These are phyloP conservation scores for Pelochelys cantorii DNA, from an alignment of 2,797 vertebrate genomes.

Conservation along the genomic window DNA sequence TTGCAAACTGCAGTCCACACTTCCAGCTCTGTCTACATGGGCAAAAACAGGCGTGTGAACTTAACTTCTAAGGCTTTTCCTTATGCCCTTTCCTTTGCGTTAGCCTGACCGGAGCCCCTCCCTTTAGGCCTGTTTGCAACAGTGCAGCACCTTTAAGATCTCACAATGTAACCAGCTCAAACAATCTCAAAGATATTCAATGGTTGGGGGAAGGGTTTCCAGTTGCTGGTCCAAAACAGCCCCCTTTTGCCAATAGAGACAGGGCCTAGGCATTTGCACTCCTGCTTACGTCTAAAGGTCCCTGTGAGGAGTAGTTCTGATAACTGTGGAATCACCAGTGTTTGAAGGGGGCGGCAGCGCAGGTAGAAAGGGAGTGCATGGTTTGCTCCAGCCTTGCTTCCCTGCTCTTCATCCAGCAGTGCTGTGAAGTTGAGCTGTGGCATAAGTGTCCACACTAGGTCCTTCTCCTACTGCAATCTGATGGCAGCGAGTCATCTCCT, in stretches of 20 bases:
- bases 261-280: not conserved
- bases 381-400: not conserved
- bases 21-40: not conserved
- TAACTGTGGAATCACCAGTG: not conserved
- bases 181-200: not conserved
- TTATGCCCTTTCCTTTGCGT: too few relatives aligned
- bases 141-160: not conserved
- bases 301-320: not conserved
- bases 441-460: not conserved
- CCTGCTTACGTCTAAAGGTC: not conserved
- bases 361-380: not conserved
- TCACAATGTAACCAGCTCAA: not conserved
- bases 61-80: too few relatives aligned
- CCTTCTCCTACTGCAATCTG: slow-evolving; percentile 23
- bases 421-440: not conserved
- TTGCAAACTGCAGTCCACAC: not conserved
- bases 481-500: not conserved
- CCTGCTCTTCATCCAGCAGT: not conserved
- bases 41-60: not conserved
- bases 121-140: not conserved
- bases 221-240: not conserved
- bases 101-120: not conserved
- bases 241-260: not conserved
- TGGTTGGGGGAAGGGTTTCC: not conserved
- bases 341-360: not conserved